Conservation (phyloP, 2,113 vertebrate genomes). For the Coregonus clupeaformis region DNA sequence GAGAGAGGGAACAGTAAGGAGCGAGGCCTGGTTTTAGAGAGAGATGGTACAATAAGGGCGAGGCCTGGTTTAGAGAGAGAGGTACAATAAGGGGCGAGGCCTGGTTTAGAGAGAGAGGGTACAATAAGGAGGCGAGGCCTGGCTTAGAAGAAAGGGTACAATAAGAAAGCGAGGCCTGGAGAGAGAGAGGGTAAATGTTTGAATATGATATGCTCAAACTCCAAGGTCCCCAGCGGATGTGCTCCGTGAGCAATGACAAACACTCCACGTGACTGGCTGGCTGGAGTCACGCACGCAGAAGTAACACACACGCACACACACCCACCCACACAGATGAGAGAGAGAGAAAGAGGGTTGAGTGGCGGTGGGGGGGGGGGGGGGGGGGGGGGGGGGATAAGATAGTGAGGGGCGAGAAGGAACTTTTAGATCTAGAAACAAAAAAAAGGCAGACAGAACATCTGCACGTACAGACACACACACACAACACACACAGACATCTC, state of each 20-base stretch:
- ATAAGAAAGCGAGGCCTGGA: neutral
- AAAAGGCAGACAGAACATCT: too few relatives aligned
- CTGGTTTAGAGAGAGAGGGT: neutral
- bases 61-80: too few relatives aligned
- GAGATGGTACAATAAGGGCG: too few relatives aligned
- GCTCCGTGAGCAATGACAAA: constrained; percentile 44
- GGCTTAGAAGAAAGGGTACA: constrained; percentile 19
- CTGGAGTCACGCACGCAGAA: constrained; percentile 26
- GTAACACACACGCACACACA: constrained; percentile 61
- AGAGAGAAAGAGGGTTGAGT: too few relatives aligned
- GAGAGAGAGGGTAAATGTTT: constrained; percentile 47
- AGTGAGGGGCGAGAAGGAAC: too few relatives aligned
- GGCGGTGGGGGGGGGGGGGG: too few relatives aligned
- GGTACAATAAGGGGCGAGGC: neutral
- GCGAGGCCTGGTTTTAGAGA: too few relatives aligned
- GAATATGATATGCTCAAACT: constrained; percentile 68
- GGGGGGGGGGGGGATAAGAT: too few relatives aligned
- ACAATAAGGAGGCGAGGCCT: too few relatives aligned
- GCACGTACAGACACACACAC: constrained; percentile 14
- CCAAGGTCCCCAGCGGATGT: constrained; percentile 58
- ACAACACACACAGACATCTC: neutral
- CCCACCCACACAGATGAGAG: too few relatives aligned
- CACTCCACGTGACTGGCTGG: constrained; percentile 21
- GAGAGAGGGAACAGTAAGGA: too few relatives aligned
- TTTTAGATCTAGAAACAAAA: too few relatives aligned